These are phyloP conservation scores for Willowsia nigromaculata DNA, from an alignment of 2,888 invertebrate species.

Conservation along the genomic window DNA sequence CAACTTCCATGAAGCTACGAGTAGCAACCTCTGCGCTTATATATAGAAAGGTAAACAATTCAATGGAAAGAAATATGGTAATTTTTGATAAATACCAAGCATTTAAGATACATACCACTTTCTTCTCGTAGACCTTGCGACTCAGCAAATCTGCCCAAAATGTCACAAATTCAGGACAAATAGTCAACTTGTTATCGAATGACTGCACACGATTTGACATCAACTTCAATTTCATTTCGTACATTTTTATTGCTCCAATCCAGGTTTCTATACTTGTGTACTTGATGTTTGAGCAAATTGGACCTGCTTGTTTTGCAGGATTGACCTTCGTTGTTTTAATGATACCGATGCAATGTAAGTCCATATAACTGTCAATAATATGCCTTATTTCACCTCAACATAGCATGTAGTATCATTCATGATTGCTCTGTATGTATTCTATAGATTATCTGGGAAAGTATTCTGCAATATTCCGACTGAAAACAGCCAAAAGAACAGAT, in stretches of 20 bases:
- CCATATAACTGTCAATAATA: too few relatives aligned
- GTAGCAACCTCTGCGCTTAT: conserved; percentile 62
- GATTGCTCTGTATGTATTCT: background rate
- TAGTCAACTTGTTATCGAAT: conserved; percentile 41
- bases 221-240: conserved; percentile 24
- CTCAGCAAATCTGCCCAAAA: conserved; percentile 59
- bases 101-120: too few relatives aligned
- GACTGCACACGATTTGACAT: conserved; percentile 31
- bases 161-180: conserved; percentile 58
- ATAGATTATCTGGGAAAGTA: conserved; percentile 80
- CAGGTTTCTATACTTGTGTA: conserved; percentile 24
- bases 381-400: background rate
- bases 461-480: conserved; percentile 84
- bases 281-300: conserved; percentile 35
- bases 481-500: conserved; percentile 80
- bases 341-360: conserved; percentile 34
- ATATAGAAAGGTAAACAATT: conserved; percentile 63
- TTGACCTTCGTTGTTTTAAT: background rate
- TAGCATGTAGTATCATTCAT: background rate
- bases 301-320: conserved; percentile 10
- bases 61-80: background rate
- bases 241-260: conserved; percentile 29
- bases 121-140: conserved; percentile 26
- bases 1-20: conserved; percentile 59
- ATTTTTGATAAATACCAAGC: background rate